Evolutionary conservation across 2,113 vertebrate species (phyloP).

Genomic region (Corythoichthys haematopterus): DNA sequence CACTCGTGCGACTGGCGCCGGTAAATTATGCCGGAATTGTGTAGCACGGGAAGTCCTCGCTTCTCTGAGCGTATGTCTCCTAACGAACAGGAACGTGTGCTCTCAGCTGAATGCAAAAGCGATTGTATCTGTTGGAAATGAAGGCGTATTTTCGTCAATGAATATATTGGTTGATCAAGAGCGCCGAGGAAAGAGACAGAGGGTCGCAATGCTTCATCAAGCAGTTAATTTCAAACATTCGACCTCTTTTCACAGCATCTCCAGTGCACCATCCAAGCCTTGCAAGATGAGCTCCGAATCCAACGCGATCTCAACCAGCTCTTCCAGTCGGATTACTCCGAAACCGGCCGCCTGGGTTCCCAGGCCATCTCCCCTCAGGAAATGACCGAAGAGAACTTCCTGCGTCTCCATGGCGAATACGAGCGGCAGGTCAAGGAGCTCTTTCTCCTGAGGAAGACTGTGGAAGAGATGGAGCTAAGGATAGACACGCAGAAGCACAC

Average conservation of each 20-base stretch:
- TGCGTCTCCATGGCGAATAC: conserved; percentile 92
- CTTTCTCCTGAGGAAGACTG: conserved; percentile 89
- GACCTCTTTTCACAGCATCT: conserved; percentile 76
- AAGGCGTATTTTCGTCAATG: neutral
- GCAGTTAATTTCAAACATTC: neutral
- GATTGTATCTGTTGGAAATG: neutral
- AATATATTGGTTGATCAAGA: neutral
- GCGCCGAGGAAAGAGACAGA: too few species aligned
- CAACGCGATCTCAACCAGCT: conserved; percentile 97
- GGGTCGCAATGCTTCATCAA: too few species aligned
- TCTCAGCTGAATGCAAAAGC: neutral
- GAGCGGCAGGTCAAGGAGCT: conserved; percentile 98
- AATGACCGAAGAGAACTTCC: conserved; percentile 96
- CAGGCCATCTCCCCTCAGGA: conserved; percentile 95
- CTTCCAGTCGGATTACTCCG: conserved; percentile 90
- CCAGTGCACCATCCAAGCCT: conserved; percentile 96
- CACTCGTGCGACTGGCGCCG: neutral
- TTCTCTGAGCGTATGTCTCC: neutral
- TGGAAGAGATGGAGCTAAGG: conserved; percentile 98
- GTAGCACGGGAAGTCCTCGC: neutral
- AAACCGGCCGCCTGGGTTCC: conserved; percentile 56
- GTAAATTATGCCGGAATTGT: conserved; percentile 13
- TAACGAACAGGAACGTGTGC: conserved; percentile 7
- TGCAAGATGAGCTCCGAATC: conserved; percentile 96
- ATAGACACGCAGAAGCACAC: conserved; percentile 99